These are phyloP conservation scores for Ostrea edulis DNA, from an alignment of 1,140 invertebrate species.

Conservation along the genomic window DNA sequence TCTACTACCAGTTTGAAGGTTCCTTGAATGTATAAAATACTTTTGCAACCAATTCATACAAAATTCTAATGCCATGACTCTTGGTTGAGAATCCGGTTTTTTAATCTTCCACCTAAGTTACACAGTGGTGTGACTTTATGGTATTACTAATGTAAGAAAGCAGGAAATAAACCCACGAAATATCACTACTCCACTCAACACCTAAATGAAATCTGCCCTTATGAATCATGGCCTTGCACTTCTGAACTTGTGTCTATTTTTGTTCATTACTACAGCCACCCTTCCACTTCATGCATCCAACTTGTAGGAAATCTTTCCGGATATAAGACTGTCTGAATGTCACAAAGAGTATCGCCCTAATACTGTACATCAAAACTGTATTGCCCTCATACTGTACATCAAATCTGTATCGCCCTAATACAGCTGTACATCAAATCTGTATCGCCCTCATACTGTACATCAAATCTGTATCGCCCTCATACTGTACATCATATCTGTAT, in stretches of 20 bases:
- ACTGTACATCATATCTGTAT: no score
- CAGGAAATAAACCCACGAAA: constrained; percentile 7
- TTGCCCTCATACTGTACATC: no score
- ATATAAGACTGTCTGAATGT: neutral
- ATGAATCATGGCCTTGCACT: neutral
- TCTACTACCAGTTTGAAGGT: neutral
- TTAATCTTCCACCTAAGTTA: neutral
- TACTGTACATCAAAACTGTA: no score
- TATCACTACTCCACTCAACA: neutral
- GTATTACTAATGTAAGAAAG: neutral
- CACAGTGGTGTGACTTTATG: neutral
- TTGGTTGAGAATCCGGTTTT: neutral
- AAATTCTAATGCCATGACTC: constrained; percentile 8
- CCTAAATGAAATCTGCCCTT: neutral
- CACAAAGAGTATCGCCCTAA: no score
- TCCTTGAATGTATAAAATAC: neutral
- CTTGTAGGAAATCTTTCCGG: neutral
- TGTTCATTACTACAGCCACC: neutral
- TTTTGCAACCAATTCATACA: neutral
- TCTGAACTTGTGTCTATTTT: neutral
- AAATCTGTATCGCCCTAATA: no score
- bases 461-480: no score
- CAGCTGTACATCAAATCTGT: no score
- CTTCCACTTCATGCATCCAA: neutral
- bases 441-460: no score